A percentile compares a stretch with the other conserved stretches of the same genome.
These are phyloP conservation scores for Tetrao urogallus DNA, from an alignment of 2,113 vertebrate genomes.

Conservation along the genomic window DNA sequence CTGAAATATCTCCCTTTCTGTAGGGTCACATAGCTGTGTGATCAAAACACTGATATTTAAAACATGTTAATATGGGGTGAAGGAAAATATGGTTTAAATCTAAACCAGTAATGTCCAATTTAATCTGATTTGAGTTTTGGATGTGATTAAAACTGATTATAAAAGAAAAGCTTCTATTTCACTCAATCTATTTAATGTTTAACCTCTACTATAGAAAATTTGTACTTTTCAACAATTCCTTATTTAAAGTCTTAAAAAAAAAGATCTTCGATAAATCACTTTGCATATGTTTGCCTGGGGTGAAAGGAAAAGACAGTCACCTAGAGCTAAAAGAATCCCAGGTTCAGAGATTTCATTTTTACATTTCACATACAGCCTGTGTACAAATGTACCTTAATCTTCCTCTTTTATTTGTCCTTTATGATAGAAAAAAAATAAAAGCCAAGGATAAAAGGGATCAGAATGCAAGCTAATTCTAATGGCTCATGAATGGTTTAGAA, in stretches of 20 bases:
- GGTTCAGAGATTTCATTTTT: not conserved
- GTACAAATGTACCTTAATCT: not conserved
- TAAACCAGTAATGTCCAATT: constrained; percentile 9
- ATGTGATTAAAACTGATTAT: constrained; percentile 60
- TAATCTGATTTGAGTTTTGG: constrained; percentile 42
- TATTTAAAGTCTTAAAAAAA: not conserved
- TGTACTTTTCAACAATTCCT: not conserved
- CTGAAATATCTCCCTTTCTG: not conserved
- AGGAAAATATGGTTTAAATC: not conserved
- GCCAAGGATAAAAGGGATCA: constrained; percentile 29
- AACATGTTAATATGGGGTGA: not conserved
- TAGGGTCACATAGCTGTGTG: not conserved
- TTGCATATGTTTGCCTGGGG: not conserved
- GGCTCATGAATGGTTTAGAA: not conserved
- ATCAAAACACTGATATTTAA: constrained; percentile 2
- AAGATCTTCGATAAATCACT: not conserved
- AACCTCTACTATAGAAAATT: not conserved
- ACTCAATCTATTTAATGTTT: constrained; percentile 40
- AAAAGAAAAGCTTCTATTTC: constrained; percentile 33
- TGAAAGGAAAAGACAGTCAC: not conserved
- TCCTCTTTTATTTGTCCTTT: not conserved
- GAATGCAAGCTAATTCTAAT: not conserved
- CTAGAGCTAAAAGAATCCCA: not conserved
- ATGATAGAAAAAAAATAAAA: not conserved
- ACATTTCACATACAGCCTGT: not conserved